Conservation (phyloP, 2,113 vertebrate species). For the Pontoporia blainvillei region DNA sequence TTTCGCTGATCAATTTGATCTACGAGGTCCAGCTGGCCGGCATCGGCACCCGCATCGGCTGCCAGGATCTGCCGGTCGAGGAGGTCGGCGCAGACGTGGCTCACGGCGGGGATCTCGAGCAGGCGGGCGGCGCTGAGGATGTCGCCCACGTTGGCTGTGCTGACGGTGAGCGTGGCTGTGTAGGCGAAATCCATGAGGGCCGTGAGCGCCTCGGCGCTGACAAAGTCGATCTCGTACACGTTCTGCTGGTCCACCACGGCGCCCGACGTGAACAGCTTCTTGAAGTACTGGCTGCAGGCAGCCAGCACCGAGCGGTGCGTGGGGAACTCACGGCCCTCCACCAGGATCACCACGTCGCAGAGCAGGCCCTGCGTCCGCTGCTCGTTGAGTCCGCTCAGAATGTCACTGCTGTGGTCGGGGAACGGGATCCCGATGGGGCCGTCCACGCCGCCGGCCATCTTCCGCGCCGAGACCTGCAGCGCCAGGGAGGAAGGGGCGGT, state of each 20-base stretch:
- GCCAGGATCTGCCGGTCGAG: constrained; percentile 96
- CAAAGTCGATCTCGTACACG: constrained; percentile 96
- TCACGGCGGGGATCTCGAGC: constrained; percentile 94
- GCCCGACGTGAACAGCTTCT: constrained; percentile 98
- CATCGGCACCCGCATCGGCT: constrained; percentile 78
- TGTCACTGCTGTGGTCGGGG: constrained; percentile 97
- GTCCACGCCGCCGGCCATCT: constrained; percentile 90
- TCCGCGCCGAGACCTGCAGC: constrained; percentile 75
- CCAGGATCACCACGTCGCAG: constrained; percentile 96
- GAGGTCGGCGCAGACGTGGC: constrained; percentile 96
- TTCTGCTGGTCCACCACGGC: constrained; percentile 94
- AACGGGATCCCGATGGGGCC: constrained; percentile 99
- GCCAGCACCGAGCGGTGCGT: constrained; percentile 98
- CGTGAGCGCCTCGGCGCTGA: constrained; percentile 91
- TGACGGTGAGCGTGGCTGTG: constrained; percentile 96
- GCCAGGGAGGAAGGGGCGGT: accelerated
- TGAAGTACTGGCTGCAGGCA: constrained; percentile 97
- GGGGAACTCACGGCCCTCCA: constrained; percentile 94
- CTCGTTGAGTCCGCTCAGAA: constrained; percentile 94
- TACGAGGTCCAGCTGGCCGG: constrained; percentile 82
- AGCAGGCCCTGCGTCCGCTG: constrained; percentile 94
- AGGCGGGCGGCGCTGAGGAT: constrained; percentile 94
- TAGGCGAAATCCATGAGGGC: constrained; percentile 98
- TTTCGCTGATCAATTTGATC: constrained; percentile 90
- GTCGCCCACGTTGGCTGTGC: constrained; percentile 92